Evolutionary conservation across 1,140 invertebrate species (phyloP).

Genomic region (Formica selysi): DNA sequence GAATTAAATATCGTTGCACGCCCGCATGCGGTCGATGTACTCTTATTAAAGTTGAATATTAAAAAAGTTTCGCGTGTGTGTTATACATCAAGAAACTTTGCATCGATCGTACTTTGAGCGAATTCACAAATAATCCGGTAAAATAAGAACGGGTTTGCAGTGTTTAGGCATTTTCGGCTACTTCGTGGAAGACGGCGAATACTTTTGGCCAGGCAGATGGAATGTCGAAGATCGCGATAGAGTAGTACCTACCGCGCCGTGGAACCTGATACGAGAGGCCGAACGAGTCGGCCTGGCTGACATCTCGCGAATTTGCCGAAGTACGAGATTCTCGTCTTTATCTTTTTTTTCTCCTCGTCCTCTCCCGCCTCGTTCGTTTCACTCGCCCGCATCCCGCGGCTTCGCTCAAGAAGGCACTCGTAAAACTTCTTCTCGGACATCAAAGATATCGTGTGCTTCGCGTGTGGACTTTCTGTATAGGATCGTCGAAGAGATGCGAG

Average conservation of each 20-base stretch:
- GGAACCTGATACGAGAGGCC: slow-evolving; percentile 79
- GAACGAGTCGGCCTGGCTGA: slow-evolving; percentile 34
- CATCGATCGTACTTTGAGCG: not conserved
- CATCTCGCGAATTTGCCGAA: slow-evolving; percentile 75
- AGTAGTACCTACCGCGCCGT: slow-evolving; percentile 74
- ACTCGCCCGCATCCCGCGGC: slow-evolving; percentile 38
- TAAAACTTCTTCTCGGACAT: slow-evolving; percentile 68
- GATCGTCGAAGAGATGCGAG: slow-evolving; percentile 35
- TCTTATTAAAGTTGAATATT: not conserved
- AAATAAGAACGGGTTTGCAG: not conserved
- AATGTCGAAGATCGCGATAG: slow-evolving; percentile 83
- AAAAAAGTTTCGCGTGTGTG: not conserved
- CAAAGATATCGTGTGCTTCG: slow-evolving; percentile 49
- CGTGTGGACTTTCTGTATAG: slow-evolving; percentile 18
- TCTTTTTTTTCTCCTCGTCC: not conserved
- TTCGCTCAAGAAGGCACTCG: slow-evolving; percentile 59
- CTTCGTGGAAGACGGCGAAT: slow-evolving; percentile 75
- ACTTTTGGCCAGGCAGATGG: slow-evolving; percentile 75
- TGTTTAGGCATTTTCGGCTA: not conserved
- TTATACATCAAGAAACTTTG: not conserved
- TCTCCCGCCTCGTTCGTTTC: slow-evolving; percentile 43
- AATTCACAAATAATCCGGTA: slow-evolving; percentile 48
- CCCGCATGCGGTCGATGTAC: not conserved
- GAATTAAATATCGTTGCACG: not conserved
- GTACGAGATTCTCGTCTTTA: slow-evolving; percentile 43